Evolutionary conservation across 2,888 invertebrate genomes (phyloP).

Genomic region (Escarpia spicata): DNA sequence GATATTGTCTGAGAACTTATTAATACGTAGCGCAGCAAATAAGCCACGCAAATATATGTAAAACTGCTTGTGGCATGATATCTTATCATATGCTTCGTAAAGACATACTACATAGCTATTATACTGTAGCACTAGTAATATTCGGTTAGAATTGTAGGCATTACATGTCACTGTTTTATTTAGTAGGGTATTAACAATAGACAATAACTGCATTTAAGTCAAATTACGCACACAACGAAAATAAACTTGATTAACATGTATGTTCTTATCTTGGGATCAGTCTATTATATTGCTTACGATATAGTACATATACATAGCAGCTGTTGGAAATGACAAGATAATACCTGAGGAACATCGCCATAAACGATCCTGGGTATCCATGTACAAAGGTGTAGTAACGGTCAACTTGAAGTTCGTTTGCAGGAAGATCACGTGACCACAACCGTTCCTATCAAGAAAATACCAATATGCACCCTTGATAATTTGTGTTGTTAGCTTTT

Average conservation of each 20-base stretch:
- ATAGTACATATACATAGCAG: background rate
- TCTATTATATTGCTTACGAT: background rate
- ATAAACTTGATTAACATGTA: background rate
- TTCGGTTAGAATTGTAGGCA: background rate
- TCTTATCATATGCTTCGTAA: background rate
- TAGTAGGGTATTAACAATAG: background rate
- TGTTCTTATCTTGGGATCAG: background rate
- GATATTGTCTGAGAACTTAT: background rate
- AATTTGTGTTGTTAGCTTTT: too few species aligned
- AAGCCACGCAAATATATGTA: background rate
- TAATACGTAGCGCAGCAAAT: background rate
- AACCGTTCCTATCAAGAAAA: conserved; percentile 40
- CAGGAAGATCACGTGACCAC: conserved; percentile 41
- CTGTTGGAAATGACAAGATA: background rate
- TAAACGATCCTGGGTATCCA: conserved; percentile 37
- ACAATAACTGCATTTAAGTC: background rate
- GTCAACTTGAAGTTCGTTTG: conserved; percentile 39
- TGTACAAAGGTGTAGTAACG: conserved; percentile 43
- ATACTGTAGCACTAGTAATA: background rate
- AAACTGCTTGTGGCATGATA: background rate
- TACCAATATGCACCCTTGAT: background rate
- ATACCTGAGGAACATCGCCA: conserved; percentile 35
- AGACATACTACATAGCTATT: background rate
- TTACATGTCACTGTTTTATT: background rate
- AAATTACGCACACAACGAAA: background rate